Conservation (phyloP, 2,113 vertebrate species). For the Paedocypris sp. region DNA sequence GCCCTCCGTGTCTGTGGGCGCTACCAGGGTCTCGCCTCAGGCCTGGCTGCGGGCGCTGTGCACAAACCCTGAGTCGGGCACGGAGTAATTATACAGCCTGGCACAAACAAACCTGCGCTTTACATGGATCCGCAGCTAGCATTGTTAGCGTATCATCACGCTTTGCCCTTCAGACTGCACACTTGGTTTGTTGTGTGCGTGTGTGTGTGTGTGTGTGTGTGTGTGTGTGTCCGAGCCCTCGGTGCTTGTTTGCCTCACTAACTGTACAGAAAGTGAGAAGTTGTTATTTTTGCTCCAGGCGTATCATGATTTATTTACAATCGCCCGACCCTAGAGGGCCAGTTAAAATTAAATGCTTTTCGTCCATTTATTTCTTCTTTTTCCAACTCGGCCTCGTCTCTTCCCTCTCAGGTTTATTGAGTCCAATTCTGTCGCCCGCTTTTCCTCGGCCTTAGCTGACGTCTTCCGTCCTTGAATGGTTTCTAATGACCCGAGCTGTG, state of each 20-base stretch:
- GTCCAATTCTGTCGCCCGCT: background rate
- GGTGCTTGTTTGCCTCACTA: constrained; percentile 33
- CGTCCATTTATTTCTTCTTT: constrained; percentile 51
- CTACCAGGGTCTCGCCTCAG: constrained; percentile 59
- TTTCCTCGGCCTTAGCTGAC: background rate
- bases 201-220: background rate
- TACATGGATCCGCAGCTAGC: constrained; percentile 55
- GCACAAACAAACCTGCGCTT: constrained; percentile 30
- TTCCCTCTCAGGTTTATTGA: background rate
- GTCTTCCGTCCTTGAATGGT: background rate
- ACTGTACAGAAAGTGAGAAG: constrained; percentile 50
- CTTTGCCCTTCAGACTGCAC: constrained; percentile 56
- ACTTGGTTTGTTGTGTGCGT: constrained; percentile 36
- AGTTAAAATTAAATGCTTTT: constrained; percentile 58
- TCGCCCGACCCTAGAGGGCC: constrained; percentile 55
- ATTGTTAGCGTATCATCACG: constrained; percentile 58
- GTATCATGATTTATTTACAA: constrained; percentile 69
- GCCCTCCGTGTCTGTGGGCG: constrained; percentile 47
- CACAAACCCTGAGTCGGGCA: constrained; percentile 58
- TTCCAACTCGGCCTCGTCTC: background rate
- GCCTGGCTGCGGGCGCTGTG: constrained; percentile 56
- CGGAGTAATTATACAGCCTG: constrained; percentile 52
- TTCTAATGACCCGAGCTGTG: background rate
- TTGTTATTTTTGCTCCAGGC: constrained; percentile 60
- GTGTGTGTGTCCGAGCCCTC: constrained; percentile 10